Evolutionary conservation across 2,113 vertebrate species (phyloP).

Genomic region (Apteryx owenii): DNA sequence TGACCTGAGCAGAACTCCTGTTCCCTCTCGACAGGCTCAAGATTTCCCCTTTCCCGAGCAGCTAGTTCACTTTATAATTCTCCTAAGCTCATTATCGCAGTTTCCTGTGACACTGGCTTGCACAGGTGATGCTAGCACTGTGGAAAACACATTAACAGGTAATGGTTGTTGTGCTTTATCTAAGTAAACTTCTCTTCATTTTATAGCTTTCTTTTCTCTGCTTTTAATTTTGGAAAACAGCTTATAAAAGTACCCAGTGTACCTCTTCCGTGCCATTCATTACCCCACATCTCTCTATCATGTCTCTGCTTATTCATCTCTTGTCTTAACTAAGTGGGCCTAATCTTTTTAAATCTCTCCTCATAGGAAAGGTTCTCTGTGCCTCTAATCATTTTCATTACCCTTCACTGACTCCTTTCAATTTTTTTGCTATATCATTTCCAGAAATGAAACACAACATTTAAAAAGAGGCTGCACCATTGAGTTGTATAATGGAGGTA

Average conservation of each 20-base stretch:
- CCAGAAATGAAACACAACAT: conserved; percentile 29
- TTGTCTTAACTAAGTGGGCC: conserved; percentile 43
- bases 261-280: conserved; percentile 4
- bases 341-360: conserved; percentile 50
- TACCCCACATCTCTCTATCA: conserved; percentile 9
- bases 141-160: background rate
- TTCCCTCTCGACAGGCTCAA: background rate
- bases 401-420: conserved; percentile 28
- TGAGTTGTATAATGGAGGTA: background rate
- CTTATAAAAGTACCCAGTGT: background rate
- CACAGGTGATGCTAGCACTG: background rate
- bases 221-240: conserved; percentile 28
- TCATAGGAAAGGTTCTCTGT: conserved; percentile 6
- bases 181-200: background rate
- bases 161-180: background rate
- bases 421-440: background rate
- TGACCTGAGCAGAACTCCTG: background rate
- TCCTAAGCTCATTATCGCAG: background rate
- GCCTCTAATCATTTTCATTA: conserved; percentile 38
- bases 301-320: conserved; percentile 45
- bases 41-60: background rate
- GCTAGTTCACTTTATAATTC: background rate
- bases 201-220: background rate
- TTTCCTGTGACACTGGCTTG: background rate
- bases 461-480: background rate